Evolutionary conservation across 2,888 invertebrate genomes (phyloP).

Genomic region (Clanis bilineata): DNA sequence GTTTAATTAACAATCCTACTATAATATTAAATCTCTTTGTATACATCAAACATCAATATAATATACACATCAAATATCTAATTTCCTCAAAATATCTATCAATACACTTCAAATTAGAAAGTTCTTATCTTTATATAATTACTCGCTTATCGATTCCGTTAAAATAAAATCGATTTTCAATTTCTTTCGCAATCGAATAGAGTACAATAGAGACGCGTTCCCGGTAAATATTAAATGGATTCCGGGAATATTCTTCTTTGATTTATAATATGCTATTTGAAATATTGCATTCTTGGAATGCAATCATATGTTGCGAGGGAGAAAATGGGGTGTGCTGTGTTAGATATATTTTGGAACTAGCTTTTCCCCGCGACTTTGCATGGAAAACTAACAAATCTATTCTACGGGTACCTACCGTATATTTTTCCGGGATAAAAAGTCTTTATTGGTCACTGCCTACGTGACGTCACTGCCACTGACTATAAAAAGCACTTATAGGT

Average conservation of each 20-base stretch:
- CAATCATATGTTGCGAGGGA: slow-evolving; percentile 41
- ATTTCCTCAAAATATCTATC: not conserved
- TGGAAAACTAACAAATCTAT: too few species aligned
- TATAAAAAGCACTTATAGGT: too few species aligned
- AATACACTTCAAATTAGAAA: too few species aligned
- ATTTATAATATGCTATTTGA: slow-evolving; percentile 39
- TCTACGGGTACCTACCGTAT: too few species aligned
- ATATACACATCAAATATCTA: not conserved
- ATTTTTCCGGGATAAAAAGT: too few species aligned
- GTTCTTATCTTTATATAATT: too few species aligned
- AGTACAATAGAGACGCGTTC: not conserved
- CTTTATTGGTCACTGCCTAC: too few species aligned
- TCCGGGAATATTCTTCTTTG: slow-evolving; percentile 17
- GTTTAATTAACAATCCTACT: too few species aligned
- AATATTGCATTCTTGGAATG: slow-evolving; percentile 54
- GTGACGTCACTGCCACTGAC: too few species aligned
- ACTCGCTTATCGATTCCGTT: too few species aligned
- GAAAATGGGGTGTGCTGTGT: not conserved
- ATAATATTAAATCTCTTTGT: too few species aligned
- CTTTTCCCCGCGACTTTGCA: not conserved
- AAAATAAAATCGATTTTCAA: not conserved
- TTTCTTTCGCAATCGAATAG: not conserved
- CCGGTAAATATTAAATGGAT: slow-evolving; percentile 9
- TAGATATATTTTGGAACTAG: not conserved
- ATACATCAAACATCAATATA: too few species aligned